phyloP scores from a whole-genome alignment of 2,888 invertebrate genomes.

The Drosophila flavopinicola region DNA sequence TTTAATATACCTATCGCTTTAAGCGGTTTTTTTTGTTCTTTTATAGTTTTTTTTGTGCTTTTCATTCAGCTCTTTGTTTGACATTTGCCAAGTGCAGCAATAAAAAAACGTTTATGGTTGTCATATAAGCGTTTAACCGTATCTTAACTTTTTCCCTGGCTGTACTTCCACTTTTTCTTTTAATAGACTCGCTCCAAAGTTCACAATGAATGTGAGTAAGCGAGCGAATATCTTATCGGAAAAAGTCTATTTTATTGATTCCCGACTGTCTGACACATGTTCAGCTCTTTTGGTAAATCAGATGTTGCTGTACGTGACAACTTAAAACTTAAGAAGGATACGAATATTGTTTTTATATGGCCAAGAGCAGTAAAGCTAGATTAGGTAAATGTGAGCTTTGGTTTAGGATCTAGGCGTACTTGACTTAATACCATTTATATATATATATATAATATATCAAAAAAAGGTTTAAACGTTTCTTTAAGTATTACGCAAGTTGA shows the following conservation, averaged over 20 bases:
- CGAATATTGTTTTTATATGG: too few relatives aligned
- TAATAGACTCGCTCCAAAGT: constrained; percentile 21
- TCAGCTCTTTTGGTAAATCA: background rate
- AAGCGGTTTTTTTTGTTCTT: background rate
- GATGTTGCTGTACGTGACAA: constrained; percentile 11
- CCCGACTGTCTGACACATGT: constrained; percentile 25
- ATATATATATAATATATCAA: too few relatives aligned
- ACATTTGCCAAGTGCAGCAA: constrained; percentile 7
- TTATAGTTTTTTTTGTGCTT: constrained; percentile 9
- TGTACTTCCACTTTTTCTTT: constrained; percentile 1
- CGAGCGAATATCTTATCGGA: constrained; percentile 35
- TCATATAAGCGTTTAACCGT: constrained; percentile 15
- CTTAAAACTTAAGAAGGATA: background rate
- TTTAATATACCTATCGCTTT: constrained; percentile 13
- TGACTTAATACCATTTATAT: too few relatives aligned
- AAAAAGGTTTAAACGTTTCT: too few relatives aligned
- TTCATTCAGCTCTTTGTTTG: constrained; percentile 37
- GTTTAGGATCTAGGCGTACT: too few relatives aligned
- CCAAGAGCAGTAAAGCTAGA: background rate
- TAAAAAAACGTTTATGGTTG: constrained; percentile 18
- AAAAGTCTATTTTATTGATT: constrained; percentile 12
- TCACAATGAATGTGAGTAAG: constrained; percentile 31
- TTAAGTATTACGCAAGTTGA: background rate
- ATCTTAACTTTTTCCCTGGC: constrained; percentile 17
- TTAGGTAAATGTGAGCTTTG: background rate